phyloP scores from a whole-genome alignment of 35 echinoderm and acorn worm genomes.

The Strongylocentrotus purpuratus region DNA sequence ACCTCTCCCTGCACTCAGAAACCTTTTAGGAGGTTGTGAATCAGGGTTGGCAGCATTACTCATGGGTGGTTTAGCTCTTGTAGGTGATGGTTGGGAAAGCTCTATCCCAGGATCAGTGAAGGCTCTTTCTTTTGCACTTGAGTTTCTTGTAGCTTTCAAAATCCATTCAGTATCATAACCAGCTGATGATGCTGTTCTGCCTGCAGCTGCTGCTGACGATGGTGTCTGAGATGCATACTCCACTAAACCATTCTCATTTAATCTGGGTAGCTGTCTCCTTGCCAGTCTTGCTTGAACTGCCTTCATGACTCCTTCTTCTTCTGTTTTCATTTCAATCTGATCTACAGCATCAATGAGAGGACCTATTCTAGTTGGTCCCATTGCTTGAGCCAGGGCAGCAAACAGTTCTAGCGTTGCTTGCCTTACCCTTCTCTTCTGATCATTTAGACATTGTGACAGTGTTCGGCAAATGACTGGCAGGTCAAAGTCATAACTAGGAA shows the following conservation, averaged over 20 bases:
- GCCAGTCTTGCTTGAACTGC: conserved; percentile 96
- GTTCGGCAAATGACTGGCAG: conserved; percentile 71
- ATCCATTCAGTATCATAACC: conserved; percentile 86
- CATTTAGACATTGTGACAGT: conserved; percentile 79
- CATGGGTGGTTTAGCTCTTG: conserved; percentile 24
- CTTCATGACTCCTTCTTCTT: conserved; percentile 96
- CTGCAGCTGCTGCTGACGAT: conserved; percentile 77
- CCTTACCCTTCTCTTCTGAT: conserved; percentile 87
- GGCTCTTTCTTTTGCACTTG: conserved; percentile 86
- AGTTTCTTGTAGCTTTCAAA: conserved; percentile 83
- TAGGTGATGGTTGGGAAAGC: conserved; percentile 76
- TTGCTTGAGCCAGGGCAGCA: conserved; percentile 94
- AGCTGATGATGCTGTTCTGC: conserved; percentile 59
- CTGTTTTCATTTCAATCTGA: conserved; percentile 89
- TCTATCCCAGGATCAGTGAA: conserved; percentile 70
- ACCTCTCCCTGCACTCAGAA: conserved; percentile 85
- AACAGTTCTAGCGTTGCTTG: conserved; percentile 93
- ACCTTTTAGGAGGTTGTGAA: conserved; percentile 74
- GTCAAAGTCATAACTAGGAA: conserved; percentile 99
- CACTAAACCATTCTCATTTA: conserved; percentile 87
- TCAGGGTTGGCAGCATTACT: conserved; percentile 54
- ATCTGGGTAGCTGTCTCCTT: conserved; percentile 78
- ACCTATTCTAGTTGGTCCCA: conserved; percentile 90
- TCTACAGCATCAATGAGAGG: conserved; percentile 96
- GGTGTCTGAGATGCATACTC: conserved; percentile 80